phyloP scores from a whole-genome alignment of 2,113 vertebrate genomes.

The Tautogolabrus adspersus region DNA sequence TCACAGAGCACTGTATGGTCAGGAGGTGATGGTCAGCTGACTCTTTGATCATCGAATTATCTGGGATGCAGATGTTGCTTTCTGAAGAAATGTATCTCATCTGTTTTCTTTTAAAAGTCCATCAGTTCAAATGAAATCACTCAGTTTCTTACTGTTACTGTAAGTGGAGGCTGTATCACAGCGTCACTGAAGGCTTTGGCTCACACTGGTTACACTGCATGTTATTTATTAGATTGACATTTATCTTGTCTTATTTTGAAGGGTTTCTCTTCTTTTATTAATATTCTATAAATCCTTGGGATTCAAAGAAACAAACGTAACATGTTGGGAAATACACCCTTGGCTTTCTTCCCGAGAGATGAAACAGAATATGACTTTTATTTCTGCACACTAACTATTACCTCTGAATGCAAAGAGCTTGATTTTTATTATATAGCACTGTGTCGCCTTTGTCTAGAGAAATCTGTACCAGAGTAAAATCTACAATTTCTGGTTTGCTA shows the following conservation, averaged over 20 bases:
- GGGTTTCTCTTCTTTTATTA: too few species aligned
- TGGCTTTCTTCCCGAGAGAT: too few species aligned
- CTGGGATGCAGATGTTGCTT: conserved; percentile 66
- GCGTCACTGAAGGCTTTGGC: conserved; percentile 12
- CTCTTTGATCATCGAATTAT: conserved; percentile 57
- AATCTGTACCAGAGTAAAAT: too few species aligned
- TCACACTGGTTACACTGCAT: not conserved
- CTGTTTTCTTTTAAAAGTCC: conserved; percentile 23
- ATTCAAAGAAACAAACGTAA: too few species aligned
- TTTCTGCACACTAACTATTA: too few species aligned
- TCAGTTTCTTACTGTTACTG: not conserved
- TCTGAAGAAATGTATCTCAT: conserved; percentile 27
- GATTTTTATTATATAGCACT: too few species aligned
- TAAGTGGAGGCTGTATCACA: not conserved
- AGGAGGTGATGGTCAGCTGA: conserved; percentile 58
- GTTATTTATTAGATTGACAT: not conserved
- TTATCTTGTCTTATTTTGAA: not conserved
- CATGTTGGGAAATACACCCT: too few species aligned
- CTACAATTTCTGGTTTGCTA: too few species aligned
- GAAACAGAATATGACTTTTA: too few species aligned
- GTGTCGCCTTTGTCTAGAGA: too few species aligned
- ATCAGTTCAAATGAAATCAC: not conserved
- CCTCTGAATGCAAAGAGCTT: too few species aligned
- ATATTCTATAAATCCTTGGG: too few species aligned
- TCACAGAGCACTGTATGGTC: conserved; percentile 47